Evolutionary conservation across 2,113 vertebrate species (phyloP), one percentile per base, ranked within the genome.

Genomic region (Hymenochirus boettgeri): DNA sequence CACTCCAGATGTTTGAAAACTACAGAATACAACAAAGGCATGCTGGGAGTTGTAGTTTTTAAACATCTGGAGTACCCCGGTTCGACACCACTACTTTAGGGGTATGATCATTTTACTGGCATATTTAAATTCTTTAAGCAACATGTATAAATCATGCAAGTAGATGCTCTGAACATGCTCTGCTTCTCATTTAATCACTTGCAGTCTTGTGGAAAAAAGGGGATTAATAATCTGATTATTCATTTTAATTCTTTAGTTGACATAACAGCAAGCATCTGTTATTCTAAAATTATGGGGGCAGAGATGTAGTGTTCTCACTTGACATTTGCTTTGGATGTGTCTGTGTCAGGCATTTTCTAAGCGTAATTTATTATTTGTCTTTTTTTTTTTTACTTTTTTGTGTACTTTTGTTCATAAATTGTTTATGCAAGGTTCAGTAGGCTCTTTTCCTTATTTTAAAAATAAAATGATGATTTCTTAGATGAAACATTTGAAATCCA

Each of bases 201-300:
- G 47, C 56, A 60, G 65, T 47, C 60, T 67, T 51, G 65, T 48
- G 29, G 47, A 60, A 60, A 60, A 58, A 29, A 55, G 26, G 55
- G 48, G 61, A 53, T 71, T 59, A 12, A 37, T 64, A 53, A 64
- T 60, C 61, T 60, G 61, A 62, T 59, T 55, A 54, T 64, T 29
- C 21, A 5, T 19, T 31, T 31, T 71, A 64, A 71, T 71, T 42
- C 39, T 47, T 24, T 59, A 26, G 26, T 33, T 27, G 21, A 45
- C 47, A 15, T 62, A 63, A 69, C 47, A 53, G 5, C 55, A 3
- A 59, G 50, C 54, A 60, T 71, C 61, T 65, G 61, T 53, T 64
- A 21, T 39, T n/a, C 7, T 18, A 51, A 35, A 48, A 50, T 37
- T 17, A 15, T 42, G 15, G 39, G 39, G 3, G 7, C 13, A 42